Base-by-base conservation (phyloP, 2,797 vertebrate genomes). In the Kryptopterus vitreolus region DNA sequence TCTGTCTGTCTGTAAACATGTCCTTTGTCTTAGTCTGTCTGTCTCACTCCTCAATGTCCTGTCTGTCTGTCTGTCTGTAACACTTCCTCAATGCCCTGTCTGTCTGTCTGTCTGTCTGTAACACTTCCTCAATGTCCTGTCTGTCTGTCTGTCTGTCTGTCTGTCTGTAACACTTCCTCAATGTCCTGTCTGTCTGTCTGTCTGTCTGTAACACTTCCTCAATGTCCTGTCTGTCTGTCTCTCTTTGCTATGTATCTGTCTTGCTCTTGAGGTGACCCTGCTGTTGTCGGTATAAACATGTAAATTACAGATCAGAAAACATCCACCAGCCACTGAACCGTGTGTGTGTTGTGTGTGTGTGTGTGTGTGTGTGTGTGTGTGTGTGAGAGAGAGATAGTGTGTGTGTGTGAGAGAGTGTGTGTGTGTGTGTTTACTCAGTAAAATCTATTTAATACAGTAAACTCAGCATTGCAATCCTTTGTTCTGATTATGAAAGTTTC, bases 401-500 rank as follows among this genome's bases (percentile, higher is more conserved):
- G 5, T 6, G 0, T 38, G 63, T n/a, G 31, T 38, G 33, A 22
- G 33, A n/a, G 65, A n/a, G n/a, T n/a, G n/a, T 48, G 66, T 26
- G 12, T 26, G 46, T 11, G 12, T 8, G 65, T 48, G 43, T 18
- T 15, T 69, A 15, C 13, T 68, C 24, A 68, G 65, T 68, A 24
- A 48, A 68, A 68, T 69, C 66, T 69, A 43, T n/a, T 69, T 69
- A 8, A 29, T 50, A 50, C n/a, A 50, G 46, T 69, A 50, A 70
- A 31, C 43, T 52, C 66, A 31, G 18, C 26, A 52, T 22, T 53
- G 10, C 26, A 31, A 71, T 52, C 18, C 48, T 22, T 48, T 71
- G 48, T 71, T 71, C 68, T 52, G 68, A 71, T 71, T 52, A 71
- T 71, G 12, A 71, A 71, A 70, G 18, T 24, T 50, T 48, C 48